Evolutionary conservation across 2,888 invertebrate genomes (phyloP).

Genomic region (Erebia palarica): DNA sequence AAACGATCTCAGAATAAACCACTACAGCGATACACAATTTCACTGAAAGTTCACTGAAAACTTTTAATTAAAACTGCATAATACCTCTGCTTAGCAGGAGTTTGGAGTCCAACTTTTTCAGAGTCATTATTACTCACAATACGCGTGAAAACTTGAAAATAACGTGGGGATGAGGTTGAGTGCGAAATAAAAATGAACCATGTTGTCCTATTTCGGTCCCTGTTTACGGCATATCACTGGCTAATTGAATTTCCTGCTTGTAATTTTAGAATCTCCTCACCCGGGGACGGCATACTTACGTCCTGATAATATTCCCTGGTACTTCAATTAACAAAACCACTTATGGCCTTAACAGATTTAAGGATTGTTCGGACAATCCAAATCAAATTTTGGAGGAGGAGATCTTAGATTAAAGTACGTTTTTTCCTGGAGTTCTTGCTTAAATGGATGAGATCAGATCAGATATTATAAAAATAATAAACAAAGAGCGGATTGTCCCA

Average conservation of each 20-base stretch:
- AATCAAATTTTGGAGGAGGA: too few species aligned
- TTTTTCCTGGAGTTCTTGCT: too few species aligned
- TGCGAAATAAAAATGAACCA: slow-evolving; percentile 68
- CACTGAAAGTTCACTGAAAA: slow-evolving; percentile 17
- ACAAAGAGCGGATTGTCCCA: too few species aligned
- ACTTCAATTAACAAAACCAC: not conserved
- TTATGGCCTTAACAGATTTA: too few species aligned
- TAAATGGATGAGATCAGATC: too few species aligned
- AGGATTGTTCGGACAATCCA: too few species aligned
- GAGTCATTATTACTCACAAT: slow-evolving; percentile 52
- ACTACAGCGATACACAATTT: slow-evolving; percentile 6
- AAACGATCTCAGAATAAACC: slow-evolving; percentile 10
- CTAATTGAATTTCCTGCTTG: slow-evolving; percentile 80
- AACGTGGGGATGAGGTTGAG: slow-evolving; percentile 48
- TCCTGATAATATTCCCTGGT: slow-evolving; percentile 24
- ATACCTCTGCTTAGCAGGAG: slow-evolving; percentile 59
- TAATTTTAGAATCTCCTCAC: slow-evolving; percentile 56
- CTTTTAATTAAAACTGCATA: slow-evolving; percentile 20
- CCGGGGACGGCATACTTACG: slow-evolving; percentile 32
- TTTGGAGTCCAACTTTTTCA: slow-evolving; percentile 61
- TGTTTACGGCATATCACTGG: slow-evolving; percentile 73
- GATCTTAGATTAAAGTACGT: too few species aligned
- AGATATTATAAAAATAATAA: too few species aligned
- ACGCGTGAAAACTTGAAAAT: slow-evolving; percentile 23
- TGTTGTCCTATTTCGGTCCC: slow-evolving; percentile 74